Evolutionary conservation across 2,113 vertebrate genomes (phyloP), one percentile per base, ranked within the genome.

Genomic region (Strix uralensis): DNA sequence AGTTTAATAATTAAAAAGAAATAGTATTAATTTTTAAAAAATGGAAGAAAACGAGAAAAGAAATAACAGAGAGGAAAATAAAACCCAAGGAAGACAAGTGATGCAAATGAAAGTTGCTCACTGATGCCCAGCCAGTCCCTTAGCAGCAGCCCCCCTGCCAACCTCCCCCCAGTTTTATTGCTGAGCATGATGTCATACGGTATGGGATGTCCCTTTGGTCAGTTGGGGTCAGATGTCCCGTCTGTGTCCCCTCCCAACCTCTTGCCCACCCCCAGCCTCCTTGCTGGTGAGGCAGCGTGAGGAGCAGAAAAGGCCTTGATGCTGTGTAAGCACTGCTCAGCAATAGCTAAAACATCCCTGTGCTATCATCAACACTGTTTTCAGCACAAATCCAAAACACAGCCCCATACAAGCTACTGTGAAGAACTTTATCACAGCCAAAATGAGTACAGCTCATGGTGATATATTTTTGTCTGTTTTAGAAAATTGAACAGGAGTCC

Each of bases 341-440:
- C 18, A 26, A 1, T 10, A 26, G 4, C 13, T 9, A 51, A 74
- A 82, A 18, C n/a, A 42, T 29, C 42, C 10, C 15, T n/a, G 17
- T 11, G 44, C 16, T 44, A 3, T n/a, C 36, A 49, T 1, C 77
- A 89, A 6, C 8, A 5, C 17, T 38, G 46, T 57, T 58, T 71
- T 1, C 40, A 57, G 57, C 30, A 58, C 11, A 69, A 57, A 73
- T 32, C 23, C 21, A 66, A 67, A 81, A 22, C 32, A 29, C 1
- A 21, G 47, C 42, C 18, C 49, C 21, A 0, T 7, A 12, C 3
- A 0, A 27, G 42, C 47, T 82, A 2, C n/a, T 46, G 0, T 54
- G 52, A 57, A 66, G 23, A 51, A 46, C 19, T n/a, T 13, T 46
- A 5, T 9, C n/a, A 34, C 52, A 81, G 42, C 36, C n/a, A 32